Percentiles rank a stretch among this genome's conserved stretches.
These are phyloP conservation scores for Copidosoma floridanum DNA, from an alignment of 1,140 invertebrate species.

Conservation along the genomic window DNA sequence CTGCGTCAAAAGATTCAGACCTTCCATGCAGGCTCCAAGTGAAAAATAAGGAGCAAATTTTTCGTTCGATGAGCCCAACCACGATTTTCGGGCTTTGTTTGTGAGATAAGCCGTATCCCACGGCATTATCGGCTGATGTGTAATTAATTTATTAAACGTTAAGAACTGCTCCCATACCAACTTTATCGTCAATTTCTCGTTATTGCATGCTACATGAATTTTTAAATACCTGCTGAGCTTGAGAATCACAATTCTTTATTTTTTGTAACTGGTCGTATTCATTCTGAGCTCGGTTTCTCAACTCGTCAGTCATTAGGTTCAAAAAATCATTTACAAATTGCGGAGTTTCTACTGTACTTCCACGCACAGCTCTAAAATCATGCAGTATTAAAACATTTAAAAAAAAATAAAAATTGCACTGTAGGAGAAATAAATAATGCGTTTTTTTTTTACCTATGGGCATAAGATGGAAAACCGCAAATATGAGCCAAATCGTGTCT, in stretches of 20 bases:
- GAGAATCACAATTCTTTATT: constrained; percentile 65
- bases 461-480: constrained; percentile 86
- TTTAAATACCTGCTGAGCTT: constrained; percentile 33
- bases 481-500: constrained; percentile 76
- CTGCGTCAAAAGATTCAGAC: constrained; percentile 81
- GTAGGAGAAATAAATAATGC: constrained; percentile 18
- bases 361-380: constrained; percentile 72
- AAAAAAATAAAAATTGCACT: too few species aligned
- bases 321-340: constrained; percentile 79
- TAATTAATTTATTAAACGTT: too few species aligned
- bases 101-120: constrained; percentile 88
- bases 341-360: constrained; percentile 81
- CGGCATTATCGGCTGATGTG: constrained; percentile 63
- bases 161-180: too few species aligned
- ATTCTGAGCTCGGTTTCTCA: constrained; percentile 63
- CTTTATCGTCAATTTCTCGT: too few species aligned
- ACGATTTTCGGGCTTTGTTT: constrained; percentile 67
- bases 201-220: too few species aligned
- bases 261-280: constrained; percentile 75
- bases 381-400: constrained; percentile 7
- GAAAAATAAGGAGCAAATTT: constrained; percentile 90
- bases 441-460: constrained; percentile 71
- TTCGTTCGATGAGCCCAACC: constrained; percentile 64
- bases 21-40: constrained; percentile 93
- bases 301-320: constrained; percentile 69